Percentiles rank a stretch among this genome's conserved stretches.
These are phyloP conservation scores for Dromaius novaehollandiae DNA, from an alignment of 2,113 vertebrate species.

Conservation along the genomic window DNA sequence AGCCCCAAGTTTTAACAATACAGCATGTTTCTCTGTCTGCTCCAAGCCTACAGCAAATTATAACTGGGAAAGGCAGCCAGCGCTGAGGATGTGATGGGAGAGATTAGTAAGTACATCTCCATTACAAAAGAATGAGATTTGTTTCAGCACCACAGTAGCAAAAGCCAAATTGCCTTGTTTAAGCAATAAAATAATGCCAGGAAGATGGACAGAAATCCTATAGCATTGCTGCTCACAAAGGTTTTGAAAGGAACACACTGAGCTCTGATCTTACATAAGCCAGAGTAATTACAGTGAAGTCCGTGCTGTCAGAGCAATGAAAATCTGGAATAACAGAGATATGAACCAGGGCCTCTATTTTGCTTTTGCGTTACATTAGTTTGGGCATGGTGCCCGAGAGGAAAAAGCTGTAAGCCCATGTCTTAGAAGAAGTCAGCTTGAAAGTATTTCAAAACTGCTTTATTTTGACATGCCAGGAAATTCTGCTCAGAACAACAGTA, in stretches of 20 bases:
- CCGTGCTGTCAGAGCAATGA: neutral
- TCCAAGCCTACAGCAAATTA: conserved; percentile 18
- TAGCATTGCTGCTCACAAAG: neutral
- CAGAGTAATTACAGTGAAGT: conserved; percentile 9
- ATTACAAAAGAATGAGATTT: conserved; percentile 40
- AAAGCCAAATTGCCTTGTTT: conserved; percentile 40
- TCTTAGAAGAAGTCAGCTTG: conserved; percentile 1
- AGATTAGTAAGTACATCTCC: conserved; percentile 39
- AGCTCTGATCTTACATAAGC: neutral
- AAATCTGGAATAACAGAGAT: conserved; percentile 31
- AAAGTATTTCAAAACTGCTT: neutral
- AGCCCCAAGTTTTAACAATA: neutral
- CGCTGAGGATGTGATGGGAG: neutral
- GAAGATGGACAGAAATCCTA: conserved; percentile 44
- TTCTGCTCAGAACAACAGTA: neutral
- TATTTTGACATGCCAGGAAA: neutral
- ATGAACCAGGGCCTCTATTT: conserved; percentile 18
- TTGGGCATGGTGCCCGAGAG: neutral
- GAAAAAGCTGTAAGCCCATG: neutral
- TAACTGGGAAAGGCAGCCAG: conserved; percentile 11
- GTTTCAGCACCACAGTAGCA: conserved; percentile 2
- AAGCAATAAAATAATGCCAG: conserved; percentile 39
- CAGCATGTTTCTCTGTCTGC: neutral
- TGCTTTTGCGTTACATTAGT: neutral
- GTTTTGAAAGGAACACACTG: conserved; percentile 4